Conservation (phyloP, 1,140 invertebrate species). For the Achatina immaculata region DNA sequence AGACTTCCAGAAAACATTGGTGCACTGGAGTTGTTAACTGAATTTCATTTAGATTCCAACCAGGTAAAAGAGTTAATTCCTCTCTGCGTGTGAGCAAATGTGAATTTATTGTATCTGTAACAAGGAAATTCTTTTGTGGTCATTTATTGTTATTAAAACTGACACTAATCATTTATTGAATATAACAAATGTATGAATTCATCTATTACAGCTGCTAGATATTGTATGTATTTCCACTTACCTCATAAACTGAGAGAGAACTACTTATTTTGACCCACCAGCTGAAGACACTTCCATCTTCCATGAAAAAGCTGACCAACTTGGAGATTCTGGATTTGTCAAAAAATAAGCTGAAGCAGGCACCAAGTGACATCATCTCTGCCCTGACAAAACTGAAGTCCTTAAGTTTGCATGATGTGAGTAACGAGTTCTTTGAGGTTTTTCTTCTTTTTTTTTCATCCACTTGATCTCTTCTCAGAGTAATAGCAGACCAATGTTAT, state of each 20-base stretch:
- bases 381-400: neutral
- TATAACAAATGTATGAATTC: too few relatives aligned
- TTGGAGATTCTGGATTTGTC: conserved; percentile 16
- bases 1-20: neutral
- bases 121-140: too few relatives aligned
- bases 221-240: too few relatives aligned
- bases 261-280: neutral
- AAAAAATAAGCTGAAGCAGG: neutral
- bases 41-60: conserved; percentile 20
- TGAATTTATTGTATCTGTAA: too few relatives aligned
- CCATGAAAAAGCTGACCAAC: conserved; percentile 18
- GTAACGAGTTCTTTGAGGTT: neutral
- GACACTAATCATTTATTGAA: too few relatives aligned
- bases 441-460: neutral
- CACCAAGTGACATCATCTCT: conserved; percentile 8
- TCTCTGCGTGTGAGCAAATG: too few relatives aligned
- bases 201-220: too few relatives aligned
- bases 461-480: neutral
- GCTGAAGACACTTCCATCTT: conserved; percentile 10
- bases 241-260: too few relatives aligned
- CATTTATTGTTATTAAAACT: too few relatives aligned
- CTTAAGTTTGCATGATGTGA: neutral
- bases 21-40: neutral
- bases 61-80: neutral
- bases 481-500: too few relatives aligned